Percentiles rank a stretch among this genome's conserved stretches.
Evolutionary conservation across 2,888 invertebrate species (phyloP).

Genomic region (Kryphioiulus occultus): DNA sequence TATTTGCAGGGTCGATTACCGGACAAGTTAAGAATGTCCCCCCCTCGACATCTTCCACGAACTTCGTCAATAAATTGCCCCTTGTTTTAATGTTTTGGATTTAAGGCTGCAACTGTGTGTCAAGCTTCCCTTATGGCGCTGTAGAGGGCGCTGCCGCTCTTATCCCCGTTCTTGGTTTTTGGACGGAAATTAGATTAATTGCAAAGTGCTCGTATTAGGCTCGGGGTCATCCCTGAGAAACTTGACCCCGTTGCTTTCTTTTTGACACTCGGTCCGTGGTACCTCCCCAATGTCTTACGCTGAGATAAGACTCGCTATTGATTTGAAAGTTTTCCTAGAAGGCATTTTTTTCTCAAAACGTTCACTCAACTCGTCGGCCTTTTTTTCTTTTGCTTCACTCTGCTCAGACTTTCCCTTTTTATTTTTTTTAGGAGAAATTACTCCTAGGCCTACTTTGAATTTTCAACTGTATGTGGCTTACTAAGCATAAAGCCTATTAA

Average conservation of each 20-base stretch:
- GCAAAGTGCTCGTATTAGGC: slow-evolving; percentile 18
- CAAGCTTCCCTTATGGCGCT: neutral
- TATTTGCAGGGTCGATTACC: neutral
- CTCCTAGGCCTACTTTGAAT: neutral
- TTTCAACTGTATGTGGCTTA: neutral
- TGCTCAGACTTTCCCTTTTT: slow-evolving; percentile 7
- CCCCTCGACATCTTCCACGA: too few relatives aligned
- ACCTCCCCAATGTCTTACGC: neutral
- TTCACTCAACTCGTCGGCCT: slow-evolving; percentile 1
- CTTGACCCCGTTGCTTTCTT: slow-evolving; percentile 21
- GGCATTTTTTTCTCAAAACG: neutral
- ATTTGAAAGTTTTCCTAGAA: slow-evolving; percentile 8
- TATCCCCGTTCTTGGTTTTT: neutral
- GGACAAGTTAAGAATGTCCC: neutral
- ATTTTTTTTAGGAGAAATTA: neutral
- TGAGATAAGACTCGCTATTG: slow-evolving; percentile 27
- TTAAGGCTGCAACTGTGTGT: too few relatives aligned
- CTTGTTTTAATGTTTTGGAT: too few relatives aligned
- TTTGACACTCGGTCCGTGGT: neutral
- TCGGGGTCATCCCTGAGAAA: slow-evolving; percentile 19
- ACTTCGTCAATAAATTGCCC: too few relatives aligned
- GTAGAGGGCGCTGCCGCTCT: neutral
- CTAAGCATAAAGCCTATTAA: neutral
- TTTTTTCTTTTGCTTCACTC: neutral
- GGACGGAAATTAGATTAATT: neutral